Percentiles rank a stretch among this genome's conserved stretches.
Conservation (phyloP, 1,140 invertebrate genomes). For the Saxidomus purpurata region DNA sequence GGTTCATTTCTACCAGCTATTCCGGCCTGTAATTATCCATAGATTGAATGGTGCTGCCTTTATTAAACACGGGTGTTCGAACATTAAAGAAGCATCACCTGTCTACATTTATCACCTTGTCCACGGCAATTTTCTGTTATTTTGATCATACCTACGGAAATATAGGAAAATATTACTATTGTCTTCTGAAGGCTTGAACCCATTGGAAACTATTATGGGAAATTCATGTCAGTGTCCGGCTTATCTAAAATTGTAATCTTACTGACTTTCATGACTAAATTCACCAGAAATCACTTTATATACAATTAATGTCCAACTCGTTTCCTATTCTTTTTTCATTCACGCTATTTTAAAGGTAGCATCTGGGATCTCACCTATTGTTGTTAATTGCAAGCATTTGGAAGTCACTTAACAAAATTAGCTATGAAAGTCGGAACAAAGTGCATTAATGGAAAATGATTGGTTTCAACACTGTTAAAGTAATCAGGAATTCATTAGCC, state of each 20-base stretch:
- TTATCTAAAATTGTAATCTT: conserved; percentile 32
- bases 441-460: conserved; percentile 40
- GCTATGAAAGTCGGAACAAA: conserved; percentile 43
- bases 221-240: not conserved
- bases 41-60: conserved; percentile 28
- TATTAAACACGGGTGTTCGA: conserved; percentile 39
- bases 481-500: conserved; percentile 60
- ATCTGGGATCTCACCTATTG: not conserved
- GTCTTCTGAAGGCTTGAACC: not conserved
- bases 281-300: not conserved
- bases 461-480: conserved; percentile 37
- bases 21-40: conserved; percentile 29
- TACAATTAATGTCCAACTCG: conserved; percentile 6
- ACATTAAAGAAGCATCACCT: conserved; percentile 35
- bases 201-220: not conserved
- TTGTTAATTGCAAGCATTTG: conserved; percentile 51
- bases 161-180: not conserved
- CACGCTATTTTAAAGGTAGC: not conserved
- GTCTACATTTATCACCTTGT: conserved; percentile 15
- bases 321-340: conserved; percentile 27
- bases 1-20: not conserved
- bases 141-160: not conserved
- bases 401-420: conserved; percentile 37
- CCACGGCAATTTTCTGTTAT: not conserved
- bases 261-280: conserved; percentile 15